Evolutionary conservation across 2,113 vertebrate species (phyloP).

Genomic region (Grus americana): DNA sequence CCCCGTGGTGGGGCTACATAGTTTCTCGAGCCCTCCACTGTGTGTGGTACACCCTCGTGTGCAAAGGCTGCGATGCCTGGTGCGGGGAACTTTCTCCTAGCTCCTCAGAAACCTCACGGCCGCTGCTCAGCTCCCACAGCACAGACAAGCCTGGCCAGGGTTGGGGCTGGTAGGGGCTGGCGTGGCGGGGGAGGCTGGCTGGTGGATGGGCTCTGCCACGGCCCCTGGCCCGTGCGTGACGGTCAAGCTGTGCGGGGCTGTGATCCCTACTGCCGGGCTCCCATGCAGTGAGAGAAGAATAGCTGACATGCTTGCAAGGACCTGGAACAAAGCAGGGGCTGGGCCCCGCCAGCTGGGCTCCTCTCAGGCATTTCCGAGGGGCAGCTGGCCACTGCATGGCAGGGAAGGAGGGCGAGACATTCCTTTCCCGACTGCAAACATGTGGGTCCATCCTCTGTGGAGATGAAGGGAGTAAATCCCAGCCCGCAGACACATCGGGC

Average conservation of each 20-base stretch:
- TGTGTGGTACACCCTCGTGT: rapidly evolving
- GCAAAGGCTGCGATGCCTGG: background rate
- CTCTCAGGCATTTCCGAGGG: background rate
- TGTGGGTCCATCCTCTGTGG: background rate
- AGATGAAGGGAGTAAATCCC: background rate
- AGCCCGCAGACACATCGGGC: rapidly evolving
- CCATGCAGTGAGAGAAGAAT: background rate
- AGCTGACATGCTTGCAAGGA: background rate
- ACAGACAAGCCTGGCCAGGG: rapidly evolving
- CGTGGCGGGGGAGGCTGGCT: background rate
- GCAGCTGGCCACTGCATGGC: background rate
- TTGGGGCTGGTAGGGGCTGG: background rate
- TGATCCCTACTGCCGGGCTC: background rate
- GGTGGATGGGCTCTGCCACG: background rate
- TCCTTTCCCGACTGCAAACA: background rate
- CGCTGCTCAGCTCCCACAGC: background rate
- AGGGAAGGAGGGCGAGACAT: background rate
- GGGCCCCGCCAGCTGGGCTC: background rate
- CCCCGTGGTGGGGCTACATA: background rate
- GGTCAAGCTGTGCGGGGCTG: background rate
- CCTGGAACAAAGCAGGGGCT: background rate
- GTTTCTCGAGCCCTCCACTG: background rate
- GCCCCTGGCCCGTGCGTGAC: rapidly evolving
- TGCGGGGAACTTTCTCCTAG: background rate
- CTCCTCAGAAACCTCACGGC: background rate